phyloP scores from a whole-genome alignment of 2,797 vertebrate genomes.

The Onychomys leucogaster region DNA sequence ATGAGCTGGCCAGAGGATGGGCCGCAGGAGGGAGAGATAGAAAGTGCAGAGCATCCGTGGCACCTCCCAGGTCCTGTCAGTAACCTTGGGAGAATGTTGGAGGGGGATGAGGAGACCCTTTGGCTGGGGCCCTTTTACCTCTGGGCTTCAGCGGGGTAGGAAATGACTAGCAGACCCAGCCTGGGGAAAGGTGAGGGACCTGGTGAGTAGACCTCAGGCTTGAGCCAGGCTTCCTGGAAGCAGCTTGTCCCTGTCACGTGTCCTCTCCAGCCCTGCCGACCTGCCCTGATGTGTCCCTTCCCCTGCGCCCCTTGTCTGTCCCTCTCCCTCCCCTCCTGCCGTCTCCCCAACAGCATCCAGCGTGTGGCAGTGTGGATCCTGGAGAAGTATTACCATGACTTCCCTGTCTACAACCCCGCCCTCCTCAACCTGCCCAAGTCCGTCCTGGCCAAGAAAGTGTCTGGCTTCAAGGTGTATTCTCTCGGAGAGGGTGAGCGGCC shows the following conservation, averaged over 20 bases:
- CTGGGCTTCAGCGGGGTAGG: conserved; percentile 14
- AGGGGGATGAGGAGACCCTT: neutral
- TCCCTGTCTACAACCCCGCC: conserved; percentile 96
- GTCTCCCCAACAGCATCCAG: conserved; percentile 92
- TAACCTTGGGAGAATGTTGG: neutral
- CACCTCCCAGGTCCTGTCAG: neutral
- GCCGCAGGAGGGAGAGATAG: neutral
- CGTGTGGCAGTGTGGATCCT: conserved; percentile 95
- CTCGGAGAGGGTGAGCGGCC: conserved; percentile 94
- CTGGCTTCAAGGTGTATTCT: conserved; percentile 97
- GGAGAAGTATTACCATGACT: conserved; percentile 97
- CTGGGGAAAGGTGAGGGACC: conserved; percentile 62
- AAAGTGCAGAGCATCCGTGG: neutral
- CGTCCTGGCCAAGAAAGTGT: conserved; percentile 96
- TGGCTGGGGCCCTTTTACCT: neutral
- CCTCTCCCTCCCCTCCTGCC: conserved; percentile 52
- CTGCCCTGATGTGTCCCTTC: conserved; percentile 77
- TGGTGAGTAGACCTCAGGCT: conserved; percentile 72
- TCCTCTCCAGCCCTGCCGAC: conserved; percentile 66
- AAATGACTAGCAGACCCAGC: neutral
- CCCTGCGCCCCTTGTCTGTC: conserved; percentile 65
- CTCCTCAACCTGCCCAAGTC: conserved; percentile 97
- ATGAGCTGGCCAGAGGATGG: neutral
- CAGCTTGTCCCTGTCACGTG: conserved; percentile 60
- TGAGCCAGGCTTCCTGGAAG: conserved; percentile 71